These are phyloP conservation scores for Notocelia uddmanniana DNA, from an alignment of 2,888 invertebrate genomes.

Conservation along the genomic window DNA sequence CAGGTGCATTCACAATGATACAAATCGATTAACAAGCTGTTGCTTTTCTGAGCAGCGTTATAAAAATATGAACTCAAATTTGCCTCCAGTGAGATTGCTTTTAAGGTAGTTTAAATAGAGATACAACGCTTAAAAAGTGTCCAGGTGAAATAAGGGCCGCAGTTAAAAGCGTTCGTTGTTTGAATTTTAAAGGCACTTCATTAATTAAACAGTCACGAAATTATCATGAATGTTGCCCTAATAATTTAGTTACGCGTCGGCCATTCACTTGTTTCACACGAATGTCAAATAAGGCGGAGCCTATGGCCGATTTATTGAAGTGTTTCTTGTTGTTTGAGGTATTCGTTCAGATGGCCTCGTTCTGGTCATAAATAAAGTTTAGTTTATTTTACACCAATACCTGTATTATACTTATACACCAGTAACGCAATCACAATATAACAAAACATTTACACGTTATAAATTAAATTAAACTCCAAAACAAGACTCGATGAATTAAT, in stretches of 20 bases:
- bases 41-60: background rate
- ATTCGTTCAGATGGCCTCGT: background rate
- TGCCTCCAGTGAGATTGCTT: background rate
- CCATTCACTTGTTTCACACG: slow-evolving; percentile 21
- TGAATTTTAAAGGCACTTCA: slow-evolving; percentile 34
- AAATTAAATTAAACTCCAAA: slow-evolving; percentile 13
- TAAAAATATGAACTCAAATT: slow-evolving; percentile 10
- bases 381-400: background rate
- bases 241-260: slow-evolving; percentile 24
- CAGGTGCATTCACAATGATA: slow-evolving; percentile 39
- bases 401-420: too few relatives aligned
- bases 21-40: slow-evolving; percentile 19
- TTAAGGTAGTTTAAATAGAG: background rate
- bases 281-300: slow-evolving; percentile 24
- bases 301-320: slow-evolving; percentile 17
- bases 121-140: slow-evolving; percentile 4
- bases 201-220: slow-evolving; percentile 32
- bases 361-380: slow-evolving; percentile 1
- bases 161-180: slow-evolving; percentile 28
- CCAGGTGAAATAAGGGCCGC: slow-evolving; percentile 26
- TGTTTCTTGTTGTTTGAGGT: background rate
- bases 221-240: slow-evolving; percentile 32
- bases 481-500: background rate
- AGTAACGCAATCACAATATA: background rate
- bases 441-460: background rate